Evolutionary conservation across 2,113 vertebrate genomes (phyloP).

Genomic region (Stigmatopora argus): DNA sequence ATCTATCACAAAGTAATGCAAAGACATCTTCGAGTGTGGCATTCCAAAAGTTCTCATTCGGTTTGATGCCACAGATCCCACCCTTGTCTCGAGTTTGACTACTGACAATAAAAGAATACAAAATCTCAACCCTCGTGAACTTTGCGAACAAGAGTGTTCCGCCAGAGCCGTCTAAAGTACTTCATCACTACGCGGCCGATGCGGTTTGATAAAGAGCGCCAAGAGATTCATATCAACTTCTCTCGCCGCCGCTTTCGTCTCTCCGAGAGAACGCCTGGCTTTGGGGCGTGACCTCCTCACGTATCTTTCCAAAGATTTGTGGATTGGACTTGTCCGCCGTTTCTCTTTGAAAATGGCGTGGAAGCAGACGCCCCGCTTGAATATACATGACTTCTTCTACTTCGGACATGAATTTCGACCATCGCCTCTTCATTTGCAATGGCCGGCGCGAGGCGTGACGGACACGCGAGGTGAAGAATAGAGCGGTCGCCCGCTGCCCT

Average conservation of each 20-base stretch:
- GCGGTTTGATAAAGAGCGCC: slow-evolving; percentile 28
- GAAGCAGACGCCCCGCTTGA: slow-evolving; percentile 39
- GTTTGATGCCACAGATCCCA: slow-evolving; percentile 58
- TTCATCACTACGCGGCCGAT: slow-evolving; percentile 30
- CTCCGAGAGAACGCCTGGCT: slow-evolving; percentile 23
- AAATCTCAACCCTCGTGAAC: slow-evolving; percentile 39
- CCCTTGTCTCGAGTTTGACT: slow-evolving; percentile 33
- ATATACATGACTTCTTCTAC: slow-evolving; percentile 51
- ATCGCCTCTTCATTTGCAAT: slow-evolving; percentile 57
- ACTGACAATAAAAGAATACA: slow-evolving; percentile 47
- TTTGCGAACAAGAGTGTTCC: slow-evolving; percentile 15
- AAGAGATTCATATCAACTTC: slow-evolving; percentile 50
- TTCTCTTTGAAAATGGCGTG: slow-evolving; percentile 63
- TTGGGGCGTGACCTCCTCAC: slow-evolving; percentile 33
- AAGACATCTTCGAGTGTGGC: neutral
- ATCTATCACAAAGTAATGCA: neutral
- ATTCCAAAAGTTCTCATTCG: neutral
- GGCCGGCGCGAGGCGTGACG: slow-evolving; percentile 36
- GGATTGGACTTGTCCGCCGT: slow-evolving; percentile 42
- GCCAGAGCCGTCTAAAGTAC: slow-evolving; percentile 26
- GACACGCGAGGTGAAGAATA: slow-evolving; percentile 35
- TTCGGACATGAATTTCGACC: slow-evolving; percentile 37
- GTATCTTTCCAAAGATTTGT: slow-evolving; percentile 20
- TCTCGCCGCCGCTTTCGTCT: slow-evolving; percentile 6
- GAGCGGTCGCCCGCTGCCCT: slow-evolving; percentile 37